phyloP scores from a whole-genome alignment of 2,797 vertebrate genomes.

The Chelon labrosus region DNA sequence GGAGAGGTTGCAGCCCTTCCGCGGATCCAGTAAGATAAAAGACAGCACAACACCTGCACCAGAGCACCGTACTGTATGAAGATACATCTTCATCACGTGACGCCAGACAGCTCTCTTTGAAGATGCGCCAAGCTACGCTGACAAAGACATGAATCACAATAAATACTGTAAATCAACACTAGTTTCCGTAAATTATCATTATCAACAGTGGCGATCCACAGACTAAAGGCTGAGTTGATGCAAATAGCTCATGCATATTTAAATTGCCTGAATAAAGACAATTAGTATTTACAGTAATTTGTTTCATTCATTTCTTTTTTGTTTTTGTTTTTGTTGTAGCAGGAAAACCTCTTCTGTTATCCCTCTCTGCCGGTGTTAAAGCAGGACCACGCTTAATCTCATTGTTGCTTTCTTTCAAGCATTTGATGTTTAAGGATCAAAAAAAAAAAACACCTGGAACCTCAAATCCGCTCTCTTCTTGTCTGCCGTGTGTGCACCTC shows the following conservation, averaged over 20 bases:
- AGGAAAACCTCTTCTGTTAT: neutral
- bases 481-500: constrained; percentile 1
- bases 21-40: constrained; percentile 34
- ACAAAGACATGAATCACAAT: constrained; percentile 21
- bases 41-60: constrained; percentile 13
- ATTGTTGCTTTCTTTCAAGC: constrained; percentile 7
- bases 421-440: constrained; percentile 49
- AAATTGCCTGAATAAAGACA: constrained; percentile 58
- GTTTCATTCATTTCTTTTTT: neutral
- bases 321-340: neutral
- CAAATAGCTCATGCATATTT: constrained; percentile 57
- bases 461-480: constrained; percentile 33
- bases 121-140: constrained; percentile 8
- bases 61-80: neutral
- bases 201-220: constrained; percentile 1
- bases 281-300: constrained; percentile 32
- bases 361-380: neutral
- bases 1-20: constrained; percentile 5
- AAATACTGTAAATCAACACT: constrained; percentile 30
- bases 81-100: constrained; percentile 17
- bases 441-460: constrained; percentile 27
- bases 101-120: constrained; percentile 24
- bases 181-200: constrained; percentile 20
- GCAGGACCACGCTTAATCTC: constrained; percentile 13
- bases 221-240: constrained; percentile 24